Evolutionary conservation across 2,113 vertebrate genomes (phyloP).

Genomic region (Trematocara stigmaticum): DNA sequence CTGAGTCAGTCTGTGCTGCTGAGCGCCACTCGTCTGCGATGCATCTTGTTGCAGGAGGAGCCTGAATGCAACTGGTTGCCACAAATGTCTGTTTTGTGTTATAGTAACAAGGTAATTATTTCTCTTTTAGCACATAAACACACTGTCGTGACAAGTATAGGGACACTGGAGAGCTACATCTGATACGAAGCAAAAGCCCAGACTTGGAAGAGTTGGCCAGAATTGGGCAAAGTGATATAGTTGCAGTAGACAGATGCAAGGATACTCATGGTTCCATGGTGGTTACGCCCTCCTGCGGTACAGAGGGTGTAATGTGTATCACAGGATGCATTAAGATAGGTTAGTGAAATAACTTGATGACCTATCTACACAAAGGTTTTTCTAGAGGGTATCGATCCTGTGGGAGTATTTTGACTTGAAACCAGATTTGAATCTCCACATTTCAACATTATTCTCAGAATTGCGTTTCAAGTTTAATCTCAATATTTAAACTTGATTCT

Average conservation of each 20-base stretch:
- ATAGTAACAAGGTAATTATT: not conserved
- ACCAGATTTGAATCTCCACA: not conserved
- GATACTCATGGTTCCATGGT: not conserved
- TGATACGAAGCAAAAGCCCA: not conserved
- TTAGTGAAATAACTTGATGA: no score
- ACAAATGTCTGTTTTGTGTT: not conserved
- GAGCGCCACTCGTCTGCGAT: not conserved
- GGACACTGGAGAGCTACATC: not conserved
- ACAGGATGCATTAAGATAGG: not conserved
- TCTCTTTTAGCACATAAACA: not conserved
- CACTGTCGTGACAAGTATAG: not conserved
- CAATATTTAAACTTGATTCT: not conserved
- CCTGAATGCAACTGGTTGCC: not conserved
- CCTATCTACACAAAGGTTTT: not conserved
- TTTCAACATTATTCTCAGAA: not conserved
- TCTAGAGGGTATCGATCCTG: not conserved
- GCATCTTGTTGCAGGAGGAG: not conserved
- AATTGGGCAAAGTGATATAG: not conserved
- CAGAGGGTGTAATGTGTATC: not conserved
- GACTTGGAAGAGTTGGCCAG: not conserved
- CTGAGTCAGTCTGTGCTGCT: not conserved
- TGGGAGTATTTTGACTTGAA: not conserved
- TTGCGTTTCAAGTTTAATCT: not conserved
- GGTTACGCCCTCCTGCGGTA: not conserved
- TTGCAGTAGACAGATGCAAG: not conserved